Conservation (phyloP, 1,140 invertebrate genomes). For the Macrotrachela quadricornifera region DNA sequence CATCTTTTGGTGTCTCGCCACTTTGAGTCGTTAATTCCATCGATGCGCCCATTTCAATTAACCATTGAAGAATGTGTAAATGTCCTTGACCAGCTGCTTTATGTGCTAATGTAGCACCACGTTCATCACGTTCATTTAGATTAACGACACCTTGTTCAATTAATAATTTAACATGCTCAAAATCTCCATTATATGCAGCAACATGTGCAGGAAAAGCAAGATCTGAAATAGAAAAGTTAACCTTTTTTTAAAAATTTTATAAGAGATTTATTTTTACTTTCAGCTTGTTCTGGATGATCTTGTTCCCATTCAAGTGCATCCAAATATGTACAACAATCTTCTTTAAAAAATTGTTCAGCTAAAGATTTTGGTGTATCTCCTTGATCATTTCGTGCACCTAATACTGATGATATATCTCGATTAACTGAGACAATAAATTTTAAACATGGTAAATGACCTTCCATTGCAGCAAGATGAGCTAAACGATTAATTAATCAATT, state of each 20-base stretch:
- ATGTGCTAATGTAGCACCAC: conserved; percentile 26
- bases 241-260: background rate
- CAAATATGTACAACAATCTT: conserved; percentile 26
- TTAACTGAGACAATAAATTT: conserved; percentile 26
- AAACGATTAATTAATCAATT: too few species aligned
- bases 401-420: conserved; percentile 16
- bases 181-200: conserved; percentile 26
- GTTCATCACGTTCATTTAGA: conserved; percentile 30
- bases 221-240: conserved; percentile 14
- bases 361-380: conserved; percentile 29
- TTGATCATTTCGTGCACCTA: conserved; percentile 27
- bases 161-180: conserved; percentile 27
- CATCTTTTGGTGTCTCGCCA: conserved; percentile 24
- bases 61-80: conserved; percentile 26
- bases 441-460: conserved; percentile 29
- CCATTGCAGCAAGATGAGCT: conserved; percentile 28
- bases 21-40: conserved; percentile 22
- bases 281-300: conserved; percentile 27
- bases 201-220: conserved; percentile 30
- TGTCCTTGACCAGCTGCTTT: conserved; percentile 32
- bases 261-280: conserved; percentile 15
- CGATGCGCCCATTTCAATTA: conserved; percentile 30
- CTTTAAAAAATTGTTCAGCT: conserved; percentile 30
- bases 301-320: conserved; percentile 27
- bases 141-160: conserved; percentile 31